Evolutionary conservation across 2,797 vertebrate genomes (phyloP), one percentile per base, ranked within the genome.

Genomic region (Manis pentadactyla): DNA sequence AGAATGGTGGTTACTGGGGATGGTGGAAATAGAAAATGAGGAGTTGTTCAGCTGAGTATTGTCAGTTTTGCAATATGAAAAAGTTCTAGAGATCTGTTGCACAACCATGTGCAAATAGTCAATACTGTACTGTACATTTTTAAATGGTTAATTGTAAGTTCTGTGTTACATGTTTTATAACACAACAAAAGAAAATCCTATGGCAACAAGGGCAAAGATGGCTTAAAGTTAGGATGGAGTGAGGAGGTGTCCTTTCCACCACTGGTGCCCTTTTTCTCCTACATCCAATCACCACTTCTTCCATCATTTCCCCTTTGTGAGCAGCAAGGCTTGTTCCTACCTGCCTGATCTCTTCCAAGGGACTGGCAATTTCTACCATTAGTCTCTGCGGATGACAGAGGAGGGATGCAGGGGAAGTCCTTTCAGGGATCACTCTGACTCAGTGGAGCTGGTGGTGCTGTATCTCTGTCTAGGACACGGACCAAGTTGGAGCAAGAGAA

Each of bases 241-340:
- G 0, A 0, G 1, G 1, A 9, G 17, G 12, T 29, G 0, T n/a
- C 23, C 17, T 8, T 17, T 13, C 51, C 0, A 0, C 1, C 1
- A 10, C 1, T 0, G 8, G 6, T 5, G 12, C 59, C n/a, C 25
- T 1, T 59, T 69, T 42, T 68, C 74, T 55, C 39, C 25, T 63
- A 5, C 5, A 18, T 66, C 12, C 29, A 31, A 0, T 46, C 31
- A 5, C n/a, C 1, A 1, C 37, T 11, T 88, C 11, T 37, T 42
- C 3, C 18, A 34, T 68, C 51, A 25, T 59, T 49, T 83, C 49
- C 25, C 57, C 23, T 39, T 51, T 25, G 19, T 73, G 25, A 63
- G 15, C 39, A 68, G 84, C 37, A 13, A 13, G 63, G 53, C 29
- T 74, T 61, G 7, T 82, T 69, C 51, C 66, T 14, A 7, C 23